A percentile compares a stretch with the other conserved stretches of the same genome.
Evolutionary conservation across 1,140 invertebrate species (phyloP).

Genomic region (Dendroctonus ponderosae): DNA sequence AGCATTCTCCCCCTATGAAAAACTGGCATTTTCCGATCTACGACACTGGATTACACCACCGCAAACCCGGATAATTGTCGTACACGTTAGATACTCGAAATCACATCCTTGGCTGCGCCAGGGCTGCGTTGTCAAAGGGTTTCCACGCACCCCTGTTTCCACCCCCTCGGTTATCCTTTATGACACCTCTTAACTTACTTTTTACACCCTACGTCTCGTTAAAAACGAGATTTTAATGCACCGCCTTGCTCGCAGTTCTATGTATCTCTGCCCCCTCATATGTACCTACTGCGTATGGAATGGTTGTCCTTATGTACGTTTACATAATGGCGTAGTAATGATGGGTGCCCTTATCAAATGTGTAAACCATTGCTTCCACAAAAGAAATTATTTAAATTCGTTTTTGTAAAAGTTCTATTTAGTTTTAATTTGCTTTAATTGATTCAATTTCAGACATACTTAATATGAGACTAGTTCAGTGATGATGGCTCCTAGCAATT

Average conservation of each 20-base stretch:
- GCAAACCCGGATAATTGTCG: slow-evolving; percentile 38
- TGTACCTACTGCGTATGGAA: not conserved
- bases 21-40: slow-evolving; percentile 8
- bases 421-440: no score
- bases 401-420: no score
- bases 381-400: no score
- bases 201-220: slow-evolving; percentile 25
- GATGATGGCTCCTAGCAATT: no score
- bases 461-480: no score
- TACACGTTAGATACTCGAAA: slow-evolving; percentile 39
- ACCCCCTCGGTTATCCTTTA: slow-evolving; percentile 16
- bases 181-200: slow-evolving; percentile 29
- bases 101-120: slow-evolving; percentile 34
- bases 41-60: slow-evolving; percentile 28
- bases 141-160: slow-evolving; percentile 12
- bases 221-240: slow-evolving; percentile 22
- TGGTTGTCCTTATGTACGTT: no score
- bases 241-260: not conserved
- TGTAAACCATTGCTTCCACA: no score
- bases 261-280: not conserved
- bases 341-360: no score
- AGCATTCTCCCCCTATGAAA: not conserved
- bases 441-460: no score
- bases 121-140: slow-evolving; percentile 24
- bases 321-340: no score